These are phyloP conservation scores for Nysson spinosus DNA, from an alignment of 2,888 invertebrate genomes.

Conservation along the genomic window DNA sequence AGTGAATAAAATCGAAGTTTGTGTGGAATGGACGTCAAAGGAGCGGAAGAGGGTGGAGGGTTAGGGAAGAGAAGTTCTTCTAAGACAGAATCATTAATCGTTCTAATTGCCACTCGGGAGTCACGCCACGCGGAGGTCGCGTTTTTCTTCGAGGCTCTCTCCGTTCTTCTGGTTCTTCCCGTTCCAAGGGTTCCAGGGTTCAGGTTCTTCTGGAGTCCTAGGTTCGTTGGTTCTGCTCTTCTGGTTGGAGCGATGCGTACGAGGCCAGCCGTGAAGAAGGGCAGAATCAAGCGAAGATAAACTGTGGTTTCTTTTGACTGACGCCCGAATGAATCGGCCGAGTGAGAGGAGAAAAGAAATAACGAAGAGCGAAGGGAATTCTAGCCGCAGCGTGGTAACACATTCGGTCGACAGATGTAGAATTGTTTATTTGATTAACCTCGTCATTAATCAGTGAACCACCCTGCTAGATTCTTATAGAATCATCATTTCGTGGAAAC, in stretches of 20 bases:
- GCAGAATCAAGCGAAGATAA: slow-evolving; percentile 39
- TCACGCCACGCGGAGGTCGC: too few species aligned
- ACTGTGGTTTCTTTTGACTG: slow-evolving; percentile 41
- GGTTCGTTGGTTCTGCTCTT: slow-evolving; percentile 13
- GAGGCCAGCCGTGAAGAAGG: slow-evolving; percentile 21
- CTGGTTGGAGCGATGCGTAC: slow-evolving; percentile 12
- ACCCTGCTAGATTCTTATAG: too few species aligned
- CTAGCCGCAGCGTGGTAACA: slow-evolving; percentile 55
- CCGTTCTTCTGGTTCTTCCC: slow-evolving; percentile 14
- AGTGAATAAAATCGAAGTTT: too few species aligned
- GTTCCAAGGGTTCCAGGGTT: slow-evolving; percentile 11
- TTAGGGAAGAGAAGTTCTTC: slow-evolving; percentile 4
- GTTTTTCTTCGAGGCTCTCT: slow-evolving; percentile 55
- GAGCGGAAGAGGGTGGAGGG: slow-evolving; percentile 10
- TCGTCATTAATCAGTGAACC: slow-evolving; percentile 66
- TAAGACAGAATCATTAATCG: slow-evolving; percentile 69
- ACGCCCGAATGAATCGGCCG: too few species aligned
- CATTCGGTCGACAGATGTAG: slow-evolving; percentile 73
- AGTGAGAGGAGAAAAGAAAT: neutral
- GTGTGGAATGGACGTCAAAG: too few species aligned
- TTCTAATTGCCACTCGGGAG: slow-evolving; percentile 71
- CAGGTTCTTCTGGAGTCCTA: slow-evolving; percentile 3
- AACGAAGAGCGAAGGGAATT: slow-evolving; percentile 1
- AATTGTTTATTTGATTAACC: slow-evolving; percentile 72
- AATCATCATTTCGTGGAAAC: too few species aligned